A percentile compares a stretch with the other conserved stretches of the same genome.
Evolutionary conservation across 1,140 invertebrate species (phyloP).

Genomic region (Brachionus rotundiformis): DNA sequence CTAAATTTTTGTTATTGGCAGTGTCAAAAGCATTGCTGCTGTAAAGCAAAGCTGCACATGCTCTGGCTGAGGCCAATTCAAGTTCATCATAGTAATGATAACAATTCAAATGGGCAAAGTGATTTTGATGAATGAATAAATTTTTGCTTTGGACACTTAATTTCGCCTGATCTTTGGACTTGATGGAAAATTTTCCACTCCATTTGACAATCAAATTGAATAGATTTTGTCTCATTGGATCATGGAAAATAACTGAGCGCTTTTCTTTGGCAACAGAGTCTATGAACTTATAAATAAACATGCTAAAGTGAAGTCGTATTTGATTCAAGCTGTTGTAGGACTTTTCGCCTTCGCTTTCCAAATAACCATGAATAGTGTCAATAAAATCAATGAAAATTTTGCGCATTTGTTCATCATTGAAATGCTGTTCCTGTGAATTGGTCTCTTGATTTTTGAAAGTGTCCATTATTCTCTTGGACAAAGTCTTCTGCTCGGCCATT

Average conservation of each 20-base stretch:
- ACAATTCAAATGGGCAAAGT: conserved; percentile 24
- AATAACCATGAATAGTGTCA: conserved; percentile 20
- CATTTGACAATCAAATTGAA: conserved; percentile 42
- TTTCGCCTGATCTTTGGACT: background rate
- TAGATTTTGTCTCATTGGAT: background rate
- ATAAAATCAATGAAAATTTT: conserved; percentile 29
- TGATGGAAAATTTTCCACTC: conserved; percentile 75
- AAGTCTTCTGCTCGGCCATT: conserved; percentile 72
- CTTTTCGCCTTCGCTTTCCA: conserved; percentile 38
- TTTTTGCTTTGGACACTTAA: background rate
- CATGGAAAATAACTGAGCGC: background rate
- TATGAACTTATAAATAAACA: conserved; percentile 34
- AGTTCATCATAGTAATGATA: conserved; percentile 66
- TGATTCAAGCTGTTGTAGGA: background rate
- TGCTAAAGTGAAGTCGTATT: conserved; percentile 35
- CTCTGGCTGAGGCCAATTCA: conserved; percentile 72
- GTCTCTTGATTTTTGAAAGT: background rate
- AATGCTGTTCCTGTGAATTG: background rate
- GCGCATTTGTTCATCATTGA: conserved; percentile 44
- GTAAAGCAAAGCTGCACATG: conserved; percentile 89
- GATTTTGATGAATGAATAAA: conserved; percentile 28
- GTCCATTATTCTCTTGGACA: conserved; percentile 25
- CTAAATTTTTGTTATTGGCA: conserved; percentile 78
- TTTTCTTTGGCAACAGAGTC: conserved; percentile 11
- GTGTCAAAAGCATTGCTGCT: conserved; percentile 89